A percentile compares a stretch with the other conserved stretches of the same genome.
These are phyloP conservation scores for Cyanoramphus novaezelandiae DNA, from an alignment of 2,113 vertebrate species.

Conservation along the genomic window DNA sequence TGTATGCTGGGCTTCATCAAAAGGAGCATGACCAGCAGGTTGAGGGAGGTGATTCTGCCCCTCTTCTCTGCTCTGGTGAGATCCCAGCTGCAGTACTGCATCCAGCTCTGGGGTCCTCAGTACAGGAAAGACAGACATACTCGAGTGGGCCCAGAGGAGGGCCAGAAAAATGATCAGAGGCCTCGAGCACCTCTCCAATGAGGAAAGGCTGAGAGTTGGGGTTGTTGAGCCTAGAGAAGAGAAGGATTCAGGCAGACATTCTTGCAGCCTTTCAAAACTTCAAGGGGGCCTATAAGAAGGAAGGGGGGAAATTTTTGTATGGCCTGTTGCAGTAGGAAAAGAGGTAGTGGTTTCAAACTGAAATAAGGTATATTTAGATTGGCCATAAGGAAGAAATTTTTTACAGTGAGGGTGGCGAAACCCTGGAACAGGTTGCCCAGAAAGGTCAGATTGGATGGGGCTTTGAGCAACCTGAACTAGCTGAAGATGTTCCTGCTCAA, in stretches of 20 bases:
- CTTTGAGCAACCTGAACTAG: not conserved
- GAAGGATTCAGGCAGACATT: not conserved
- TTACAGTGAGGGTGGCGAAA: not conserved
- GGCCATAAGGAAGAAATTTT: not conserved
- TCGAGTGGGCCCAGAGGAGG: not conserved
- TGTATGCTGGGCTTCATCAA: not conserved
- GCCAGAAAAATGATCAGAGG: not conserved
- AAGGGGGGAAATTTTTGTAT: not conserved
- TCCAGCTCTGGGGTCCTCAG: not conserved
- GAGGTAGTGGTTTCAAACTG: not conserved
- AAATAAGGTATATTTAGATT: not conserved
- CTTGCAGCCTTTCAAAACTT: not conserved
- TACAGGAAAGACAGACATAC: not conserved
- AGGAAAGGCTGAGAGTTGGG: not conserved
- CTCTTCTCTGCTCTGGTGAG: not conserved
- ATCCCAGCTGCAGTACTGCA: not conserved
- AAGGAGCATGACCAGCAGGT: not conserved
- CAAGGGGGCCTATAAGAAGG: not conserved
- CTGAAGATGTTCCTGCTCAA: not conserved
- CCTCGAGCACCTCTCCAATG: not conserved
- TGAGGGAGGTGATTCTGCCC: not conserved
- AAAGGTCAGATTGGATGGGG: not conserved
- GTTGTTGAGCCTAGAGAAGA: not conserved
- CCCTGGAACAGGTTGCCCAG: not conserved
- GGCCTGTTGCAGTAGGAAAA: not conserved